Evolutionary conservation across 2,113 vertebrate species (phyloP), one percentile per base, ranked within the genome.

Genomic region (Platichthys flesus): DNA sequence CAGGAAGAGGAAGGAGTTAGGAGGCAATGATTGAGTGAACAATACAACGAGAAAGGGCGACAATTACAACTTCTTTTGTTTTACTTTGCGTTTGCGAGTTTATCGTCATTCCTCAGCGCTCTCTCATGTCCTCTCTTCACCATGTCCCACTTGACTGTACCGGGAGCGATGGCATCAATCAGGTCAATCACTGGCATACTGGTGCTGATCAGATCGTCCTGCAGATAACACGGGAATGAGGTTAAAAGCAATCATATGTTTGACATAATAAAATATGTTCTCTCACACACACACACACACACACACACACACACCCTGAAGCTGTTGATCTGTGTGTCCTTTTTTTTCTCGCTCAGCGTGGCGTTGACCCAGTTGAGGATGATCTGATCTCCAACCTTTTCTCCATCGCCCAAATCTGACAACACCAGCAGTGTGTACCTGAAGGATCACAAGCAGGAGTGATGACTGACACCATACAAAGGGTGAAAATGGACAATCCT

Each of bases 341-440:
- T 99, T 20, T 81, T 71, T 88, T 96, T 95, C 71, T 89, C 83
- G 88, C 89, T 88, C 84, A 99, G 94, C 20, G 95, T 97, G 76
- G 91, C 89, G 93, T 99, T 99, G 88, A 99, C 97, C 98, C 98
- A 99, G 68, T 92, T 91, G 79, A 99, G 95, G 84, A 99, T 98
- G 79, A 96, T 88, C 31, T 96, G 95, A 93, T 99, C 98, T 69
- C 90, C 97, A 60, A 99, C 94, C 93, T 95, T 98, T 79, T 96
- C 96, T 3, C 97, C 97, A 1, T 96, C 95, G 74, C 98, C 98
- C 81, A 98, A 94, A 84, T 97, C 95, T 2, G 96, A 98, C 12
- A 99, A 85, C 54, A 99, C 97, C 59, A 94, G 95, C 90, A 99
- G 47, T 59, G 97, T 97, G 83, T 99, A 98, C 91, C 98, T 99